phyloP scores from a whole-genome alignment of 2,113 vertebrate species.

The Charina bottae region DNA sequence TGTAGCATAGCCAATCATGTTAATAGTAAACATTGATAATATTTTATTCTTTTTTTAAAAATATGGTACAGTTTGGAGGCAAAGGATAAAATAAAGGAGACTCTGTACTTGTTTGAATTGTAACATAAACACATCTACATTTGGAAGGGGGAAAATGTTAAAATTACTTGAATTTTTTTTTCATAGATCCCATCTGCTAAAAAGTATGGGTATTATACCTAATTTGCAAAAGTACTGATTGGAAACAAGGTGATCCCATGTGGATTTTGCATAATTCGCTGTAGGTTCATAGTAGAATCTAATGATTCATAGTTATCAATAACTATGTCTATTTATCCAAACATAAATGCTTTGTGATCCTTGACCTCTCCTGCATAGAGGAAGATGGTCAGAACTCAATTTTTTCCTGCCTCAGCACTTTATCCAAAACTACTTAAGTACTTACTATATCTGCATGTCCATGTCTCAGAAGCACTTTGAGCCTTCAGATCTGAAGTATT shows the following conservation, averaged over 20 bases:
- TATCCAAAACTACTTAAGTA: neutral
- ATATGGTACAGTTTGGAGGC: neutral
- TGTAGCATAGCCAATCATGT: neutral
- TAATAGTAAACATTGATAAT: neutral
- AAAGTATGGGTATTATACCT: neutral
- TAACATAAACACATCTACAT: neutral
- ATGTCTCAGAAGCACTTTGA: neutral
- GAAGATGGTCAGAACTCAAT: neutral
- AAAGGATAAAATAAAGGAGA: neutral
- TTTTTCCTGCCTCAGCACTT: constrained; percentile 5
- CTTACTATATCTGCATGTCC: neutral
- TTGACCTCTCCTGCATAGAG: neutral
- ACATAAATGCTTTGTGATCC: neutral
- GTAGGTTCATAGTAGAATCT: neutral
- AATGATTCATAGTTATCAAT: neutral
- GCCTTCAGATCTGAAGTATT: neutral
- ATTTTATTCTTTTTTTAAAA: neutral
- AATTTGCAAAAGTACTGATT: neutral
- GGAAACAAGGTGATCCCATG: neutral
- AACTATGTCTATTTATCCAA: neutral
- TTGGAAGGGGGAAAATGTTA: neutral
- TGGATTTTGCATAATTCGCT: neutral
- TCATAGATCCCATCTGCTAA: neutral
- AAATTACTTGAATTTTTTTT: neutral
- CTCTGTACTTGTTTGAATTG: neutral